These are phyloP conservation scores for Antennarius striatus DNA, from an alignment of 2,113 vertebrate genomes.

Conservation along the genomic window DNA sequence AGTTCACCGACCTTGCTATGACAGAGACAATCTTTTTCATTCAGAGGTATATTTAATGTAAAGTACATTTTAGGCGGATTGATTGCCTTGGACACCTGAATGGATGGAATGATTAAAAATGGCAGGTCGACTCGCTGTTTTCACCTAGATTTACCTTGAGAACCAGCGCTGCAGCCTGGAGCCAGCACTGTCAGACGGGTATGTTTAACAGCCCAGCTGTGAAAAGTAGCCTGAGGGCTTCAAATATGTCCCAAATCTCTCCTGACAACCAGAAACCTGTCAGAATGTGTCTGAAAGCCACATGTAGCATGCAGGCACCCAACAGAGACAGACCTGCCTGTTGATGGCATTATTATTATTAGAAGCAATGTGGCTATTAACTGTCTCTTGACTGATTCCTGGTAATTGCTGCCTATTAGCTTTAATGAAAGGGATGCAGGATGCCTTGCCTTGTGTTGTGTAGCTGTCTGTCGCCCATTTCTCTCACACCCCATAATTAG, in stretches of 20 bases:
- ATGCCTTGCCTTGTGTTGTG: conserved; percentile 33
- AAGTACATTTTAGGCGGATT: not conserved
- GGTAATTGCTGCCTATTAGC: conserved; percentile 73
- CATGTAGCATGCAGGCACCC: not conserved
- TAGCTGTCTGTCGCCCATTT: conserved; percentile 52
- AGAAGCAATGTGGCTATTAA: conserved; percentile 58
- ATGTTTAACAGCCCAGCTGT: conserved; percentile 44
- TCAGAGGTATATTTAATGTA: not conserved
- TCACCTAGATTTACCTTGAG: conserved; percentile 12
- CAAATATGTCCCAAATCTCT: conserved; percentile 31
- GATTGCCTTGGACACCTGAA: not conserved
- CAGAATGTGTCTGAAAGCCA: conserved; percentile 9
- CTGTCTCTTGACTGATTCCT: conserved; percentile 68
- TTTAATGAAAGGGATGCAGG: conserved; percentile 72
- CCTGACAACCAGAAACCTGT: conserved; percentile 48
- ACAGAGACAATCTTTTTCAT: too few relatives aligned
- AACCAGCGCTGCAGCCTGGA: conserved; percentile 16
- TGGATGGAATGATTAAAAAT: conserved; percentile 11
- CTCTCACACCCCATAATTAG: conserved; percentile 61
- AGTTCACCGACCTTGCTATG: too few relatives aligned
- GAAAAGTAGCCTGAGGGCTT: conserved; percentile 2
- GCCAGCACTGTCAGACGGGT: conserved; percentile 8
- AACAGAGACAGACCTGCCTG: conserved; percentile 4
- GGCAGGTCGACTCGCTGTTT: not conserved
- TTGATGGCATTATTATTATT: conserved; percentile 41